These are phyloP conservation scores for Oxyteleia sp. DNA, from an alignment of 2,888 invertebrate species.

Conservation along the genomic window DNA sequence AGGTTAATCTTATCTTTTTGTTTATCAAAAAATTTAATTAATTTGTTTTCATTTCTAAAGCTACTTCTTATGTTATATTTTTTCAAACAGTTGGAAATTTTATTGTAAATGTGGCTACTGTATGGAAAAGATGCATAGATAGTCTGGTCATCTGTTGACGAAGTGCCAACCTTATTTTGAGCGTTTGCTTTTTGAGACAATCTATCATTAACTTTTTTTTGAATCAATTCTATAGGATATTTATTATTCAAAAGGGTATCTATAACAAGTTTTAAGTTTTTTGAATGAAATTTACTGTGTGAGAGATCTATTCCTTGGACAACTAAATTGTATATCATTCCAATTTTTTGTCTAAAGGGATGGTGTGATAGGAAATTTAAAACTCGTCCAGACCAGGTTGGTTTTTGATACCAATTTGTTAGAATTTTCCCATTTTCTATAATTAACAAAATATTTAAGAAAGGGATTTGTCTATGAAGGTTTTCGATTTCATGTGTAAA, in stretches of 20 bases:
- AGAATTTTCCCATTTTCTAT: neutral
- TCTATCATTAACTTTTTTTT: constrained; percentile 4
- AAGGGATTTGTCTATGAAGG: constrained; percentile 1
- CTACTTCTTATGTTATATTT: constrained; percentile 1
- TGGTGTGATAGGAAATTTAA: constrained; percentile 8
- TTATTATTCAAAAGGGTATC: neutral
- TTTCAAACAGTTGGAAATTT: neutral
- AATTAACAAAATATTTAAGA: constrained; percentile 14
- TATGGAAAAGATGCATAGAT: neutral
- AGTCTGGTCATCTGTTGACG: no score
- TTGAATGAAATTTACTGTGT: neutral
- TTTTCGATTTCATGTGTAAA: constrained; percentile 14
- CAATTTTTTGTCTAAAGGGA: neutral
- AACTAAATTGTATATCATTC: neutral
- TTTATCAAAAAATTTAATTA: neutral
- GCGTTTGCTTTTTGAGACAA: neutral
- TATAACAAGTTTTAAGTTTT: neutral
- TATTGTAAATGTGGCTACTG: neutral
- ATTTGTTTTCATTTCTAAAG: neutral
- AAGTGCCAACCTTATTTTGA: neutral
- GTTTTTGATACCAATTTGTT: neutral
- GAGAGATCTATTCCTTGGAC: constrained; percentile 11
- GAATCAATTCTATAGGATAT: neutral
- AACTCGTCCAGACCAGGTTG: neutral
- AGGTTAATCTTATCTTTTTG: constrained; percentile 11